These are phyloP conservation scores for Sapayoa aenigma DNA, from an alignment of 2,113 vertebrate genomes.

Conservation along the genomic window DNA sequence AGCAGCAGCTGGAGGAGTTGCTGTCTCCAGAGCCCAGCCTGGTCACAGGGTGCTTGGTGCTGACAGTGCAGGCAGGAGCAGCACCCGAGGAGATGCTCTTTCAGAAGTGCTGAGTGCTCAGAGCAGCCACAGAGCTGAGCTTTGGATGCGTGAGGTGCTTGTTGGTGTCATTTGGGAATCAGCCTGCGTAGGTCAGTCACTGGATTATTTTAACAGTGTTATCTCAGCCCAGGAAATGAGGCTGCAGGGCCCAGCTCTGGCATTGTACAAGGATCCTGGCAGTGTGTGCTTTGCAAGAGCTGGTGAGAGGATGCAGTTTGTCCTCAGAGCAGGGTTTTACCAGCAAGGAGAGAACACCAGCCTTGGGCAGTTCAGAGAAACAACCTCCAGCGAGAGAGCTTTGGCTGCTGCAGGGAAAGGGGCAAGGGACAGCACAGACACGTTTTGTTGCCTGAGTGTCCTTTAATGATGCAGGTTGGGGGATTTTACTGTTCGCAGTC, in stretches of 20 bases:
- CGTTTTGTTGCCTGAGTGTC: fast-evolving
- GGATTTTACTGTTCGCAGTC: neutral
- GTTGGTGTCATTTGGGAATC: neutral
- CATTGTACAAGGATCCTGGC: neutral
- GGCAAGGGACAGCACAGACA: fast-evolving
- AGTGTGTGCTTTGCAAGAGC: fast-evolving
- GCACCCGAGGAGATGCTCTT: neutral
- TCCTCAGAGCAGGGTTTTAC: neutral
- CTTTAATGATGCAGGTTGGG: fast-evolving
- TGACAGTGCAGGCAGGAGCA: neutral
- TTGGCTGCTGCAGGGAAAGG: neutral
- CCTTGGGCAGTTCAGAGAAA: neutral
- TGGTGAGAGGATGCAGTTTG: neutral
- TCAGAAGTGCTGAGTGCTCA: neutral
- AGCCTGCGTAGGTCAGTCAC: neutral
- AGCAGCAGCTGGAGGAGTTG: neutral
- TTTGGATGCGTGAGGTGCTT: neutral
- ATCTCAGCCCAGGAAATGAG: neutral
- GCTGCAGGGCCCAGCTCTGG: neutral
- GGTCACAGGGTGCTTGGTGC: neutral
- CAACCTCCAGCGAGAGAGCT: fast-evolving
- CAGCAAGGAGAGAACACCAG: fast-evolving
- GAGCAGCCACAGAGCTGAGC: neutral
- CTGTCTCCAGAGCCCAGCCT: neutral
- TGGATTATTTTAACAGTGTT: neutral